Percentiles rank a stretch among this genome's conserved stretches.
Conservation (phyloP, 2,888 invertebrate species). For the Xylocampa areola region DNA sequence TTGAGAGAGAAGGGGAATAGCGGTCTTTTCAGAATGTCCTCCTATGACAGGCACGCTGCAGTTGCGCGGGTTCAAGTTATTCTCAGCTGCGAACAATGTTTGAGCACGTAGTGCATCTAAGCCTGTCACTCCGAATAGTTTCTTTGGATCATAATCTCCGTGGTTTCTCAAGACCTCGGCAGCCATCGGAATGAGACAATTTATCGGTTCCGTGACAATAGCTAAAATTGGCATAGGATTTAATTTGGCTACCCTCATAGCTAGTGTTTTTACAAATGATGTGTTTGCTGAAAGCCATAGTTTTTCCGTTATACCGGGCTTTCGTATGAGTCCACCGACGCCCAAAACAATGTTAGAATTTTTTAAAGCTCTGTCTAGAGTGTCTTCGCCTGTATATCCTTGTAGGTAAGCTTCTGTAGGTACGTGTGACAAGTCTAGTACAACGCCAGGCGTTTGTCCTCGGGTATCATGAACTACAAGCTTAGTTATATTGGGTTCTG, state of each 20-base stretch:
- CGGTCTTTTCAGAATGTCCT: slow-evolving; percentile 93
- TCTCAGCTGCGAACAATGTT: slow-evolving; percentile 92
- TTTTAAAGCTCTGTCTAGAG: slow-evolving; percentile 78
- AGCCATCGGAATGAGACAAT: slow-evolving; percentile 82
- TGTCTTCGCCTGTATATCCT: slow-evolving; percentile 72
- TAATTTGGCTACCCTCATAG: slow-evolving; percentile 68
- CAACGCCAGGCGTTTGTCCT: slow-evolving; percentile 77
- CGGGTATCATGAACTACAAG: slow-evolving; percentile 89
- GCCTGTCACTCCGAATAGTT: slow-evolving; percentile 93
- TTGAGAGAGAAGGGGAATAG: slow-evolving; percentile 94
- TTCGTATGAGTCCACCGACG: slow-evolving; percentile 90
- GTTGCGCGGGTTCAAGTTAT: slow-evolving; percentile 90
- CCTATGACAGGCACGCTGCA: slow-evolving; percentile 94
- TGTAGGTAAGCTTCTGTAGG: slow-evolving; percentile 74
- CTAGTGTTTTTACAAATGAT: slow-evolving; percentile 73
- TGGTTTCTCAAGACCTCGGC: slow-evolving; percentile 78
- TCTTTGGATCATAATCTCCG: slow-evolving; percentile 90
- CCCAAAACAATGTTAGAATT: slow-evolving; percentile 92
- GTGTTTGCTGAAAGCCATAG: slow-evolving; percentile 89
- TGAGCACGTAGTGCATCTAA: slow-evolving; percentile 93
- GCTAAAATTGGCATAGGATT: slow-evolving; percentile 79
- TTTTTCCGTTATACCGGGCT: slow-evolving; percentile 90
- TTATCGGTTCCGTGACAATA: slow-evolving; percentile 84
- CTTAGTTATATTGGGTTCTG: slow-evolving; percentile 89
- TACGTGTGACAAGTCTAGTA: slow-evolving; percentile 84